These are phyloP conservation scores for Carapus acus DNA, from an alignment of 2,797 vertebrate genomes.

Conservation along the genomic window DNA sequence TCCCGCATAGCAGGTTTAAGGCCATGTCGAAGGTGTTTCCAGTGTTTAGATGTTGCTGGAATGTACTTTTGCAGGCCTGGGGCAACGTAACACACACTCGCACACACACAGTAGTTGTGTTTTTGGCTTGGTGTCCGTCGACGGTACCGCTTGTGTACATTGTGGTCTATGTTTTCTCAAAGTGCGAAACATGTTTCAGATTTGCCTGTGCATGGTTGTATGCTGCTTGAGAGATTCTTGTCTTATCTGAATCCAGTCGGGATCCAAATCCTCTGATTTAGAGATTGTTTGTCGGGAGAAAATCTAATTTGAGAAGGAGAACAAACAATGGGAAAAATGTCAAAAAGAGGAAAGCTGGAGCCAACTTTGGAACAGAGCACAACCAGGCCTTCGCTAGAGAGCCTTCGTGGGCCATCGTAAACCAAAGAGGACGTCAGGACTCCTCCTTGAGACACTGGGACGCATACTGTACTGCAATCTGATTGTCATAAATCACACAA, in stretches of 20 bases:
- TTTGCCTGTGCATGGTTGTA: background rate
- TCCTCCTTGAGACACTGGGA: background rate
- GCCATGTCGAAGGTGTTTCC: too few relatives aligned
- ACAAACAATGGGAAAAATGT: slow-evolving; percentile 46
- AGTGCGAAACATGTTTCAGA: background rate
- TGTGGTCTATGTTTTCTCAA: background rate
- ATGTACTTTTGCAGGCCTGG: too few relatives aligned
- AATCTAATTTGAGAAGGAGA: slow-evolving; percentile 49
- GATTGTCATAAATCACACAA: too few relatives aligned
- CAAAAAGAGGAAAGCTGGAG: slow-evolving; percentile 33
- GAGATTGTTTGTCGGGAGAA: slow-evolving; percentile 31
- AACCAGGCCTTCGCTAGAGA: slow-evolving; percentile 27
- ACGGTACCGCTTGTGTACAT: too few relatives aligned
- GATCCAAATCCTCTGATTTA: slow-evolving; percentile 35
- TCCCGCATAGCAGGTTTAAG: too few relatives aligned
- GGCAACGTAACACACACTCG: too few relatives aligned
- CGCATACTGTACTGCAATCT: too few relatives aligned
- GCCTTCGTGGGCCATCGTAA: too few relatives aligned
- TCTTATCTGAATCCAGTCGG: slow-evolving; percentile 10
- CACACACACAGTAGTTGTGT: too few relatives aligned
- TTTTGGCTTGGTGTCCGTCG: too few relatives aligned
- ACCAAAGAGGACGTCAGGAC: slow-evolving; percentile 19
- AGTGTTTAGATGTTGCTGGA: too few relatives aligned
- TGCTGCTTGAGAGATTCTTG: slow-evolving; percentile 14
- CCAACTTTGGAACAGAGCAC: slow-evolving; percentile 32